A percentile compares a stretch with the other conserved stretches of the same genome.
These are phyloP conservation scores for Chloroceryle aenea DNA, from an alignment of 2,113 vertebrate genomes.

Conservation along the genomic window DNA sequence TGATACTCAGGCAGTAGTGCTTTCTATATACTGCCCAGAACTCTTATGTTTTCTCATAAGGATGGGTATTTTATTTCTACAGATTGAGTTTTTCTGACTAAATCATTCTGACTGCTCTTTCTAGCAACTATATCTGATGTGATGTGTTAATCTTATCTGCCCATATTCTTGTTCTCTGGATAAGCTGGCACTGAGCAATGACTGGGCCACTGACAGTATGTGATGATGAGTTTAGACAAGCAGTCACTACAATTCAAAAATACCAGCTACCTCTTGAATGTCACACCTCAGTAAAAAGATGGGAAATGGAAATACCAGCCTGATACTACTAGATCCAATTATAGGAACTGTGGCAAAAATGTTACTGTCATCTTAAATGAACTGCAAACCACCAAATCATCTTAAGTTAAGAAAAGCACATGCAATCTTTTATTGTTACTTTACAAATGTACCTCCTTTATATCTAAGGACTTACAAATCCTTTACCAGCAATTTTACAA, in stretches of 20 bases:
- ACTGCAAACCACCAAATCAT: background rate
- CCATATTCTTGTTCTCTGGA: background rate
- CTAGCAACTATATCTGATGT: background rate
- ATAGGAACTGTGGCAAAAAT: background rate
- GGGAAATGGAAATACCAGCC: background rate
- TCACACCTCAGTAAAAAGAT: background rate
- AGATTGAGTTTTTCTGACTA: background rate
- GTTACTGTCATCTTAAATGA: background rate
- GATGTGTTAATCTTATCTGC: background rate
- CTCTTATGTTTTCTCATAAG: background rate
- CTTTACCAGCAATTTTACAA: background rate
- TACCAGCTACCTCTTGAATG: background rate
- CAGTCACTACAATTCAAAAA: constrained; percentile 8
- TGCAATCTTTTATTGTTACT: background rate
- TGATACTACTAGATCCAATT: background rate
- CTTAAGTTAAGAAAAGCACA: background rate
- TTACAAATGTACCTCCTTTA: background rate
- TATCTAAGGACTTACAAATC: background rate
- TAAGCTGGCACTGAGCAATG: background rate
- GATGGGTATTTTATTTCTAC: fast-evolving
- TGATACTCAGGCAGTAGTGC: background rate
- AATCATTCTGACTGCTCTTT: background rate
- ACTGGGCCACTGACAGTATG: background rate
- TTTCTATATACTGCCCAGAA: background rate
- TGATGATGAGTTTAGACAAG: constrained; percentile 15